Evolutionary conservation across 2,888 invertebrate genomes (phyloP), one percentile per base, ranked within the genome.

Genomic region (Endotricha flammealis): DNA sequence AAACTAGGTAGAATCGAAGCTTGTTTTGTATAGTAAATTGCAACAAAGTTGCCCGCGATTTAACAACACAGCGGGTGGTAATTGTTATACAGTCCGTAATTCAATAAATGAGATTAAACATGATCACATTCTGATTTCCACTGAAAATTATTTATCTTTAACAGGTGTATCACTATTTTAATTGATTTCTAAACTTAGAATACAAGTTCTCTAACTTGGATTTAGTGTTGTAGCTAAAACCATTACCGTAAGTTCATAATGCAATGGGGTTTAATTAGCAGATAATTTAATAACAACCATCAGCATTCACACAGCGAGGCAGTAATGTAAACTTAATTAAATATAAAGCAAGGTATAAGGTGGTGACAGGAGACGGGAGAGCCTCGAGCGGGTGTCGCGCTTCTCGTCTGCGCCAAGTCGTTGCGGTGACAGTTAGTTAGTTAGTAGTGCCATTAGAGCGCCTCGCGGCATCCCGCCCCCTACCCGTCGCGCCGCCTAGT

Each of bases 381-480:
- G 50, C 43, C 48, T 55, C 53, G 46, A 48, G 46, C 46, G 48
- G 41, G 35, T 39, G 35, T 34, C 41, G 49, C 54, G 49, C 59
- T 57, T 54, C 53, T 50, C 54, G 60, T 57, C 60, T 60, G 58
- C 50, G 51, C 59, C 59, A 59, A 66, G 63, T 64, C 69, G 72
- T 70, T 77, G 73, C 56, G 75, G 75, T 63, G 67, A 72, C 73
- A 70, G 69, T 78, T 74, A 76, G 70, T 75, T 73, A 68, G 73
- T 72, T 73, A 77, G 76, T 76, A 71, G 75, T 68, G 72, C 71
- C 72, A 77, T 78, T 78, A 75, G 69, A 64, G 67, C 62, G 61
- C 62, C 29, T 64, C 66, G 62, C 59, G 59, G 54, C 64, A 46
- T 56, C 57, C 58, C 67, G 46, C 62, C 57, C 57, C 62, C 63